phyloP scores from a whole-genome alignment of 1,140 invertebrate species.

The Drosophila azteca region DNA sequence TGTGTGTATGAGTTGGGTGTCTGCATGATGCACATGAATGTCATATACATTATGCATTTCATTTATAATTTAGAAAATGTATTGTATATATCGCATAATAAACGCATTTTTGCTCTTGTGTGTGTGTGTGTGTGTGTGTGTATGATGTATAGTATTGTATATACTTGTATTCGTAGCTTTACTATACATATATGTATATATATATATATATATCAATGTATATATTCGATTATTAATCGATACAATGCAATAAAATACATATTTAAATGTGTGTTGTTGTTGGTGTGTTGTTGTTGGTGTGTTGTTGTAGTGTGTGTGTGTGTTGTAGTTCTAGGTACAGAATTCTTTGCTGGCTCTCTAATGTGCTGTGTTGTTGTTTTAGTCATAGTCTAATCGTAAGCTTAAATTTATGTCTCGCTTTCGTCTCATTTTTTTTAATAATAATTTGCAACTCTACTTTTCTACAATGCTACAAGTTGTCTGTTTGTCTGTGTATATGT shows the following conservation, averaged over 20 bases:
- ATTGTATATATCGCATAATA: constrained; percentile 64
- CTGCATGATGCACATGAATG: constrained; percentile 64
- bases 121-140: constrained; percentile 43
- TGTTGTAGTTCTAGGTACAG: constrained; percentile 71
- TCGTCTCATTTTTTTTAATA: constrained; percentile 47
- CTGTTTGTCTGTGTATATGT: constrained; percentile 24
- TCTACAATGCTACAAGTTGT: constrained; percentile 73
- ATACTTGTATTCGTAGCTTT: constrained; percentile 56
- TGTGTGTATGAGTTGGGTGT: constrained; percentile 22
- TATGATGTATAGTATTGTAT: constrained; percentile 36
- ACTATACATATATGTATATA: constrained; percentile 52
- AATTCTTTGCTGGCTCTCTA: constrained; percentile 70
- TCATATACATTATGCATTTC: constrained; percentile 74
- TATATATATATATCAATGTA: constrained; percentile 54
- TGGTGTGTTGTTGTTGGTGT: constrained; percentile 44
- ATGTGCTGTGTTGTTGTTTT: constrained; percentile 57
- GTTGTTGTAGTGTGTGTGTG: constrained; percentile 28
- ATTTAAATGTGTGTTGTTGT: constrained; percentile 37
- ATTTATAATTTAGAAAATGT: constrained; percentile 58
- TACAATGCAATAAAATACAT: constrained; percentile 67
- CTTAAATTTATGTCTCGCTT: constrained; percentile 67
- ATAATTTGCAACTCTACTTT: constrained; percentile 73
- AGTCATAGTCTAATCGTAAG: constrained; percentile 61
- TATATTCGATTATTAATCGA: constrained; percentile 46
- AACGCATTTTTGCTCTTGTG: constrained; percentile 60